These are phyloP conservation scores for Chanos chanos DNA, from an alignment of 2,797 vertebrate genomes.

Conservation along the genomic window DNA sequence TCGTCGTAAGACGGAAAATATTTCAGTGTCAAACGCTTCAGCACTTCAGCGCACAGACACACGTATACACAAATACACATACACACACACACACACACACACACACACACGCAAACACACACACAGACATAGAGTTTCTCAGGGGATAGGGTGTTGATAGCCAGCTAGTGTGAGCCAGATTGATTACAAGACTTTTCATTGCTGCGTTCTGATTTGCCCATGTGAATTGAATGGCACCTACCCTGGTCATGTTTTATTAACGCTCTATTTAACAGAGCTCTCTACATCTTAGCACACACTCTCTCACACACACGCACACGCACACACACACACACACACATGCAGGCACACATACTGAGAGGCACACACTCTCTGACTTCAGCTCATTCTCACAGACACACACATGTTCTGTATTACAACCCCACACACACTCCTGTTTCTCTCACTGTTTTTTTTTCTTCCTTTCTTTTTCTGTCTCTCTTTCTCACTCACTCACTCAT, in stretches of 20 bases:
- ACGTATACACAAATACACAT: slow-evolving; percentile 19
- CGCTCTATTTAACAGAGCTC: slow-evolving; percentile 9
- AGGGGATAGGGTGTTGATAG: slow-evolving; percentile 47
- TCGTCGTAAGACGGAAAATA: slow-evolving; percentile 50
- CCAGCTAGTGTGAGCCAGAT: slow-evolving; percentile 58
- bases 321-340: neutral
- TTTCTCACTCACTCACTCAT: too few species aligned
- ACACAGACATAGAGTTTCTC: slow-evolving; percentile 25
- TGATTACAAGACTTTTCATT: slow-evolving; percentile 64
- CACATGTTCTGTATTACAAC: slow-evolving; percentile 5
- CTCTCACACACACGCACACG: slow-evolving; percentile 7
- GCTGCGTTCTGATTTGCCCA: slow-evolving; percentile 51
- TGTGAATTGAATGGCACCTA: slow-evolving; percentile 57
- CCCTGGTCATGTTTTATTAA: slow-evolving; percentile 30
- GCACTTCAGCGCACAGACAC: slow-evolving; percentile 3
- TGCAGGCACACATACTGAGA: neutral
- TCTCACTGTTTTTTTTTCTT: too few species aligned
- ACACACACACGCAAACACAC: slow-evolving; percentile 6
- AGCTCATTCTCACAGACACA: neutral
- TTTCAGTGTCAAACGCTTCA: slow-evolving; percentile 25
- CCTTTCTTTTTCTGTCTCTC: too few species aligned
- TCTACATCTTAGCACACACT: slow-evolving; percentile 5
- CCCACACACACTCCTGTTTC: too few species aligned
- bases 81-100: slow-evolving; percentile 20
- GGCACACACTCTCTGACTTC: neutral